Evolutionary conservation across 2,888 invertebrate genomes (phyloP), one percentile per base, ranked within the genome.

Genomic region (Callyntrura sp.): DNA sequence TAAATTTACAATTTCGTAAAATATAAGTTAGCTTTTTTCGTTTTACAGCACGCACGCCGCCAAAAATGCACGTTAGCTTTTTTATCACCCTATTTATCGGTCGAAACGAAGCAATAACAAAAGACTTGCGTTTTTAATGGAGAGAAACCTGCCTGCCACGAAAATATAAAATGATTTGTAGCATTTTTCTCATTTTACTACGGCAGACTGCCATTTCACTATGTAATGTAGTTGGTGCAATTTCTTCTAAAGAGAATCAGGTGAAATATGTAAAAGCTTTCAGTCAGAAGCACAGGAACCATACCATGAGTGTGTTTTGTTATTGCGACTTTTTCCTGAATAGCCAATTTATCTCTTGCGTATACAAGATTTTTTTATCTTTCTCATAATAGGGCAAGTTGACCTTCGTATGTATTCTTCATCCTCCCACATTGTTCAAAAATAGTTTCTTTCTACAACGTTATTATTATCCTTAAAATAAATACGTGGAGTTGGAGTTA

Each of bases 331-430:
- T 48, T 48, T 68, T 28, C 35, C 12, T 68, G 83, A 83, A 83
- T 83, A 83, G 68, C 68, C 83, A 83, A 68, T 83, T 83, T 62
- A n/a, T 14, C n/a, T 82, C 51, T 25, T 51, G 35, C 62, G 1
- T 23, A 23, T 17, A 8, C 70, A 35, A n/a, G n/a, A n/a, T 20
- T 73, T 76, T 76, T 20, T 23, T 51, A 45, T 76, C 48, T 51
- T 51, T 57, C n/a, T 35, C 17, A 23, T 17, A 9, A 25, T 35
- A 6, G 35, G 35, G 6, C 35, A 55, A n/a, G 20, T 81, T 51
- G 55, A 48, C 78, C 55, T 78, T 78, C 57, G 14, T 60, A 35
- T 9, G 5, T 81, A 14, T 57, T 35, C 43, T 12, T n/a, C 11
- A 48, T 23, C n/a, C 11, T 70, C 23, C 17, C 70, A n/a, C 5